A percentile compares a stretch with the other conserved stretches of the same genome.
phyloP scores from a whole-genome alignment of 2,113 vertebrate species.

The Microcebus ravelobensis region DNA sequence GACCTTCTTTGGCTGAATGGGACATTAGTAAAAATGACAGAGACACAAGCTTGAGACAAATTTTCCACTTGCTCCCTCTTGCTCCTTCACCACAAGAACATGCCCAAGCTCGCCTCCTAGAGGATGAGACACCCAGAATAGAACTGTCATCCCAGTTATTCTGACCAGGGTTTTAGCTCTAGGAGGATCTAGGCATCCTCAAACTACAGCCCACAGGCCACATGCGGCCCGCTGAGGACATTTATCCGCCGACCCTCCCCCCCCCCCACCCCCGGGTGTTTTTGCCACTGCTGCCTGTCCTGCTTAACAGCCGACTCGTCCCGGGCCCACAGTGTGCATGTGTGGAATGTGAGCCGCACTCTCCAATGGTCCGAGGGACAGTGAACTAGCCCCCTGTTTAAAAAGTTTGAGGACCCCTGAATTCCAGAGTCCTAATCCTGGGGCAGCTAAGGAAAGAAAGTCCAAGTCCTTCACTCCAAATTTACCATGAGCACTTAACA shows the following conservation, averaged over 20 bases:
- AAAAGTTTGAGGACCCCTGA: too few species aligned
- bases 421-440: background rate
- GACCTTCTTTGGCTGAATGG: background rate
- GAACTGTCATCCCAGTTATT: background rate
- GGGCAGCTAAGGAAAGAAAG: background rate
- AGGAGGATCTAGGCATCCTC: background rate
- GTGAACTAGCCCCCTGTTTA: too few species aligned
- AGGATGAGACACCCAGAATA: background rate
- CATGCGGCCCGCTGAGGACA: too few species aligned
- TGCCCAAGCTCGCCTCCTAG: background rate
- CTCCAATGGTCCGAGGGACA: too few species aligned
- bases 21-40: background rate
- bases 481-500: background rate
- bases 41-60: background rate
- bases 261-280: too few species aligned
- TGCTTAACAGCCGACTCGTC: too few species aligned
- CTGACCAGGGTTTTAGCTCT: background rate
- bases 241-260: too few species aligned
- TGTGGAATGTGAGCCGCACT: too few species aligned
- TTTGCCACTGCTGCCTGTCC: too few species aligned
- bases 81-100: background rate
- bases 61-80: background rate
- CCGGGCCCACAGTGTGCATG: too few species aligned
- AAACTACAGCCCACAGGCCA: too few species aligned
- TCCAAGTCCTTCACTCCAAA: background rate